phyloP scores from a whole-genome alignment of 2,797 vertebrate species.

The Galagoides demidoff region DNA sequence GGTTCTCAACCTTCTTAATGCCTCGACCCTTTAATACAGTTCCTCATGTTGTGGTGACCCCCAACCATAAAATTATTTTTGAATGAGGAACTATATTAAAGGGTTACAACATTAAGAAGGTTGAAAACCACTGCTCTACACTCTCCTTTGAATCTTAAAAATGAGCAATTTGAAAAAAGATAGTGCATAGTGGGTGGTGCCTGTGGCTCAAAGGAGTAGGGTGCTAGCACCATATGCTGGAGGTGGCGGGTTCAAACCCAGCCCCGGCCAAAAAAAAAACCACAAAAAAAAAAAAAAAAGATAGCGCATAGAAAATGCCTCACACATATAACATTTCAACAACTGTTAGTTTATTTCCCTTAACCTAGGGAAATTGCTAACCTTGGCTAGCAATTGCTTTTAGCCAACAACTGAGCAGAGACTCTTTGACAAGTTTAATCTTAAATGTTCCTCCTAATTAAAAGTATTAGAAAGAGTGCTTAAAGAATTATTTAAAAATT shows the following conservation, averaged over 20 bases:
- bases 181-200: neutral
- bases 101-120: too few relatives aligned
- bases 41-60: too few relatives aligned
- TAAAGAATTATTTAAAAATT: constrained; percentile 32
- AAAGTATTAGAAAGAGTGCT: neutral
- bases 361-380: neutral
- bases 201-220: too few relatives aligned
- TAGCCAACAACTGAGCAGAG: neutral
- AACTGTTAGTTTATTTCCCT: neutral
- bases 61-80: too few relatives aligned
- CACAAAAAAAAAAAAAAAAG: too few relatives aligned
- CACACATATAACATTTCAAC: neutral
- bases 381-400: neutral
- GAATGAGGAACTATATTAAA: too few relatives aligned
- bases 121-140: too few relatives aligned
- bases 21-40: too few relatives aligned
- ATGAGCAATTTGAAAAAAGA: constrained; percentile 5
- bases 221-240: too few relatives aligned
- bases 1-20: too few relatives aligned
- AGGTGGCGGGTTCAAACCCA: too few relatives aligned
- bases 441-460: neutral
- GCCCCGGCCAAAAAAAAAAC: too few relatives aligned
- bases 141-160: constrained; percentile 10
- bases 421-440: neutral
- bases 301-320: neutral